Evolutionary conservation across 2,888 invertebrate species (phyloP).

Genomic region (Physocephala rufipes): DNA sequence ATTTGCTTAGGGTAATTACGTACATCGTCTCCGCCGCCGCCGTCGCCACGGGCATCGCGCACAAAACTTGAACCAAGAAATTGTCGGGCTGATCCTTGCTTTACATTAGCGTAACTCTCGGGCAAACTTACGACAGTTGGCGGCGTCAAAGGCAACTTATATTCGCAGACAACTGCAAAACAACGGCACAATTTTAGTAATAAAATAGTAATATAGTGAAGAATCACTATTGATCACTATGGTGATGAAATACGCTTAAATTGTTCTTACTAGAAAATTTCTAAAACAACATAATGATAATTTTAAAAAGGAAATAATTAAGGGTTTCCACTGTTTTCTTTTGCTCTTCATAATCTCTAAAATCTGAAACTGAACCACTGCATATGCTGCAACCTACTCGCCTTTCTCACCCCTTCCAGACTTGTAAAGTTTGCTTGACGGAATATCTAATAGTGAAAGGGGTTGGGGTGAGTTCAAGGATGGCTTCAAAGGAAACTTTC

Average conservation of each 20-base stretch:
- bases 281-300: too few species aligned
- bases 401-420: too few species aligned
- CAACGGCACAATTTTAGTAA: too few species aligned
- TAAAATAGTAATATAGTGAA: too few species aligned
- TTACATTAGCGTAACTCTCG: conserved; percentile 44
- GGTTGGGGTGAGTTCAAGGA: too few species aligned
- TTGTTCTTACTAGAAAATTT: too few species aligned
- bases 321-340: not conserved
- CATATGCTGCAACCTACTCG: not conserved
- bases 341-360: not conserved
- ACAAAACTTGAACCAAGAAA: conserved; percentile 69
- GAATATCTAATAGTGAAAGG: too few species aligned
- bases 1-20: conserved; percentile 38
- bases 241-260: too few species aligned
- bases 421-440: too few species aligned
- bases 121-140: conserved; percentile 21
- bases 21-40: conserved; percentile 38
- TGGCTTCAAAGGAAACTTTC: conserved; percentile 2
- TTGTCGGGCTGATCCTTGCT: conserved; percentile 65
- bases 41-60: conserved; percentile 42
- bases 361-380: not conserved
- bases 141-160: conserved; percentile 44
- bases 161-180: conserved; percentile 49
- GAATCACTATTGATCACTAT: too few species aligned
- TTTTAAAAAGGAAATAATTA: too few species aligned